Conservation (phyloP, 2,797 vertebrate genomes). For the Melanotaenia parkinsoni region DNA sequence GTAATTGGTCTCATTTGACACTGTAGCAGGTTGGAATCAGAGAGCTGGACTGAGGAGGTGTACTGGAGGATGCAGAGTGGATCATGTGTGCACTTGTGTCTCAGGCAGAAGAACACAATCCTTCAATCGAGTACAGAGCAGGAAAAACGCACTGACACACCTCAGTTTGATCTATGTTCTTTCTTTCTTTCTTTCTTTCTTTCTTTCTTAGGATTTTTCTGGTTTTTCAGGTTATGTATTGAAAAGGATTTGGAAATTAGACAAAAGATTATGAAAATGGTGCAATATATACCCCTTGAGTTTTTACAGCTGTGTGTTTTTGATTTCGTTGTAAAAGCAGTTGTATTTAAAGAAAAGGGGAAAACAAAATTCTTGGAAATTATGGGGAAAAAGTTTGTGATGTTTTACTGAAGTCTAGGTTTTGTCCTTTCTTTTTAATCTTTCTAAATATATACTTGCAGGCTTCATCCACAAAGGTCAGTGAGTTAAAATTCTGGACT, state of each 20-base stretch:
- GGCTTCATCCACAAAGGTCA: constrained; percentile 56
- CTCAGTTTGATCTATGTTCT: constrained; percentile 9
- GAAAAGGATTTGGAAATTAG: too few species aligned
- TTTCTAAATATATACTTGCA: constrained; percentile 31
- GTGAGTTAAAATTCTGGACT: constrained; percentile 55
- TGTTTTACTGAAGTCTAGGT: constrained; percentile 5
- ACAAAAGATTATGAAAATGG: too few species aligned
- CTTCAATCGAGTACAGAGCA: constrained; percentile 46
- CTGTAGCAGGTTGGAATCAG: constrained; percentile 65
- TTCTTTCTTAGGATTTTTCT: too few species aligned
- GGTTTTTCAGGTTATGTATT: too few species aligned
- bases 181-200: neutral
- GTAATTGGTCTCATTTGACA: constrained; percentile 84
- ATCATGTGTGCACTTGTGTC: constrained; percentile 59
- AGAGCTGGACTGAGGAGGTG: constrained; percentile 50
- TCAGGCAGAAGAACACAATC: constrained; percentile 51
- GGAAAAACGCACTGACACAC: constrained; percentile 14
- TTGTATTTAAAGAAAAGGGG: too few species aligned
- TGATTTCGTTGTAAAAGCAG: too few species aligned
- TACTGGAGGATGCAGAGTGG: constrained; percentile 62
- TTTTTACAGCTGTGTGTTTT: too few species aligned
- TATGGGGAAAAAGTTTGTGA: neutral
- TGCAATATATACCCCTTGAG: too few species aligned
- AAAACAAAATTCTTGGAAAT: too few species aligned
- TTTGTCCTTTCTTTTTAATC: constrained; percentile 55